A percentile compares a stretch with the other conserved stretches of the same genome.
These are phyloP conservation scores for Gopherus evgoodei DNA, from an alignment of 2,113 vertebrate species.

Conservation along the genomic window DNA sequence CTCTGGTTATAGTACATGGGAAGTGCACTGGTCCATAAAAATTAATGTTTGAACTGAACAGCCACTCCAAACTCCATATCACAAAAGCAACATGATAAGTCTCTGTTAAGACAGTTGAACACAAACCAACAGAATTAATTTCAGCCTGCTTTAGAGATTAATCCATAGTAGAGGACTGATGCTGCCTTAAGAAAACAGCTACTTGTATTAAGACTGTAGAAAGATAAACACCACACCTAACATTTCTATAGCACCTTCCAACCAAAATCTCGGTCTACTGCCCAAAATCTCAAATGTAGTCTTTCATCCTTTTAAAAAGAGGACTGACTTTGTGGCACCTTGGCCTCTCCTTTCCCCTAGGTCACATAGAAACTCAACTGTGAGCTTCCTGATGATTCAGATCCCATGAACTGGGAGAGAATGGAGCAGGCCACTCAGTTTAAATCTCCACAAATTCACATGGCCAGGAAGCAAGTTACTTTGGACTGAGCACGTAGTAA, in stretches of 20 bases:
- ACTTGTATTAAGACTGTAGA: not conserved
- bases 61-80: not conserved
- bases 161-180: not conserved
- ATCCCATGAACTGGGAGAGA: fast-evolving
- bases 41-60: not conserved
- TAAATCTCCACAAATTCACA: fast-evolving
- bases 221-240: not conserved
- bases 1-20: fast-evolving
- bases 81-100: not conserved
- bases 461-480: not conserved
- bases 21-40: not conserved
- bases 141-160: not conserved
- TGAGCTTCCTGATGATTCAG: not conserved
- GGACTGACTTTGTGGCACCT: not conserved
- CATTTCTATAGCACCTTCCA: not conserved
- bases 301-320: not conserved
- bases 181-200: not conserved
- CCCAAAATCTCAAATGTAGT: not conserved
- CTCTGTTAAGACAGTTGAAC: not conserved
- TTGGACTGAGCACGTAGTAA: fast-evolving
- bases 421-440: fast-evolving
- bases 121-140: not conserved
- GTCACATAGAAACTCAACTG: not conserved
- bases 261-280: not conserved
- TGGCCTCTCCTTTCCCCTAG: not conserved